Base-by-base conservation (phyloP, 2,113 vertebrate species). In the Gallinago media region DNA sequence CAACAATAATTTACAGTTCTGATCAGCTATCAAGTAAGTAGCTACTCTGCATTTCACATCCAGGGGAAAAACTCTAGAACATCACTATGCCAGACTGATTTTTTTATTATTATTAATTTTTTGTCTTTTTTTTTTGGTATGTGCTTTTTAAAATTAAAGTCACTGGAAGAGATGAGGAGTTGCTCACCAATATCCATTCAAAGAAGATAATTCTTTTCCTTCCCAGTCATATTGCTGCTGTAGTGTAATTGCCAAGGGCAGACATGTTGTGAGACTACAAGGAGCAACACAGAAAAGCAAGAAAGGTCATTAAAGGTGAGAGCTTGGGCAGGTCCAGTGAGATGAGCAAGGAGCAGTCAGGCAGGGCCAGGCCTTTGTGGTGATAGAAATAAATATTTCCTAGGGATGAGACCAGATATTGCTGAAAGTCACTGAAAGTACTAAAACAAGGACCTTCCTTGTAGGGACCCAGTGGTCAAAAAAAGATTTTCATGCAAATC, bases 291-390 rank as follows among this genome's bases (percentile, higher is more conserved):
- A 8, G 52, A 71, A 89, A 26, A 78, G 12, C 11, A 63, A 36
- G 50, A 49, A 70, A 55, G 20, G 34, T 75, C 50, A 66, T 12
- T 14, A 55, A 80, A 88, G 16, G 20, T 61, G 68, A 55, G 29
- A 78, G 19, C 31, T 82, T 72, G 6, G 49, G 18, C 34, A 71
- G 62, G 14, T 58, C 56, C n/a, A 56, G 26, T 61, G 42, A 70
- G 26, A 73, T 18, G 8, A 77, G 31, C 16, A 44, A 8, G 12
- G 8, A 12, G 4, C 17, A 76, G 23, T 25, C 22, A 72, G n/a
- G 27, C 2, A 47, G 12, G 34, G 11, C 4, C 36, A 82, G 21
- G 9, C 9, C 17, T 88, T 74, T 0, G 0, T 58, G 6, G 31
- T 38, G 26, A 40, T 26, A 68, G 44, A 76, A 85, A 36, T 6